These are phyloP conservation scores for Phyllostomus hastatus DNA, from an alignment of 2,113 vertebrate genomes.

Conservation along the genomic window DNA sequence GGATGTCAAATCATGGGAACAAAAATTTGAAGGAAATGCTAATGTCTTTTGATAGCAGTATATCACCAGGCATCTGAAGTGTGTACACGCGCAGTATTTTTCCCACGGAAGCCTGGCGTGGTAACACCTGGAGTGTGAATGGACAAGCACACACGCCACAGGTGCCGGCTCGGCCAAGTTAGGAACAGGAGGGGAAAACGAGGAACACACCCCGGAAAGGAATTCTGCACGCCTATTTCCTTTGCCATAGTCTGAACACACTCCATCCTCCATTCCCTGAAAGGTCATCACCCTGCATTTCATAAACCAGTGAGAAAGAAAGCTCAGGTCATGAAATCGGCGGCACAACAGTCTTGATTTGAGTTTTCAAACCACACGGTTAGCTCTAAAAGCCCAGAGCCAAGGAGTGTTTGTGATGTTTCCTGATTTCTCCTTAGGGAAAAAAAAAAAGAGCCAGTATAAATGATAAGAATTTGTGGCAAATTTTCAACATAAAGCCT, in stretches of 20 bases:
- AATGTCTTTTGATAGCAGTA: not conserved
- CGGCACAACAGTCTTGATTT: not conserved
- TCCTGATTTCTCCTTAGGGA: not conserved
- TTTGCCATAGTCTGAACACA: not conserved
- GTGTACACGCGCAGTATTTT: not conserved
- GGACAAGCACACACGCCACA: not conserved
- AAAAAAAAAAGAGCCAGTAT: not conserved
- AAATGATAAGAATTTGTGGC: not conserved
- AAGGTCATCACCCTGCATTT: not conserved
- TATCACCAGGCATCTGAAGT: not conserved
- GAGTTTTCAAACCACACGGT: not conserved
- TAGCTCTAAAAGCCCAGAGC: not conserved
- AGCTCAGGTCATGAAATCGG: not conserved
- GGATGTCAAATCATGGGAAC: not conserved
- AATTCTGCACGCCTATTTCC: not conserved
- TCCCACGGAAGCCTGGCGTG: not conserved
- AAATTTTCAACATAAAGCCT: not conserved
- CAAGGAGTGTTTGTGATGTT: not conserved
- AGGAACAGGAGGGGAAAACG: not conserved
- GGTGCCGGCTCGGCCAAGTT: not conserved
- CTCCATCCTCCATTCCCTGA: slow-evolving; percentile 14
- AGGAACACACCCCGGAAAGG: not conserved
- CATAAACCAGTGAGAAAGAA: slow-evolving; percentile 38
- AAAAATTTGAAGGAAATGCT: not conserved
- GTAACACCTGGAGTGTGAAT: not conserved